A percentile compares a stretch with the other conserved stretches of the same genome.
Evolutionary conservation across 1,140 invertebrate genomes (phyloP).

Genomic region (Onthophagus taurus): DNA sequence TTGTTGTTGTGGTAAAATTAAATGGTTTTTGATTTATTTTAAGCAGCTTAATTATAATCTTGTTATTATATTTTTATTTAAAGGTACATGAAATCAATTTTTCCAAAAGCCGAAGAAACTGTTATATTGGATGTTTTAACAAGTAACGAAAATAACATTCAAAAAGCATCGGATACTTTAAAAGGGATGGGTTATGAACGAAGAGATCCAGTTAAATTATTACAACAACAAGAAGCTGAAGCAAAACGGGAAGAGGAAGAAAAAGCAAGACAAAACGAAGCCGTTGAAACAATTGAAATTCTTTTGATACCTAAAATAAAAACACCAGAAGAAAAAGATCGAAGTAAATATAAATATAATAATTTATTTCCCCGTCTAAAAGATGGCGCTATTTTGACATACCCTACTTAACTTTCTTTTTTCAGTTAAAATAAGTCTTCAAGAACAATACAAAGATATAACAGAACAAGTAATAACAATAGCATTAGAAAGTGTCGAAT

Average conservation of each 20-base stretch:
- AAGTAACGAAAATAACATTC: slow-evolving; percentile 80
- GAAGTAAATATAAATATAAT: slow-evolving; percentile 45
- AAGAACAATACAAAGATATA: slow-evolving; percentile 56
- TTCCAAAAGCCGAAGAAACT: slow-evolving; percentile 86
- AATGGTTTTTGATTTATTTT: no score
- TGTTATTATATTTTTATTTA: slow-evolving; percentile 22
- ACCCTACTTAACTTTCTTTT: background rate
- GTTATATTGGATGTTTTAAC: slow-evolving; percentile 72
- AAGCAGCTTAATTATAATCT: no score
- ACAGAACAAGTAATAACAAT: slow-evolving; percentile 70
- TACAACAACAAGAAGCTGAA: slow-evolving; percentile 35
- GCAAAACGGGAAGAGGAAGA: slow-evolving; percentile 42
- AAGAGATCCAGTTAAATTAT: slow-evolving; percentile 49
- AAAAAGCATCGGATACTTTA: slow-evolving; percentile 71
- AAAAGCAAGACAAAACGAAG: slow-evolving; percentile 37
- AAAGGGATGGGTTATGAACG: slow-evolving; percentile 72
- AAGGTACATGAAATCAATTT: slow-evolving; percentile 85
- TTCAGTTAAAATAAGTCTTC: slow-evolving; percentile 8
- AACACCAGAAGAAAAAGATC: slow-evolving; percentile 61
- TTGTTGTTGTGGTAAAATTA: slow-evolving; percentile 2
- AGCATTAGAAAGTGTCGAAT: slow-evolving; percentile 80
- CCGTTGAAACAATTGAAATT: slow-evolving; percentile 39
- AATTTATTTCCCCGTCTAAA: no score
- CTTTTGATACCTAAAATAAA: slow-evolving; percentile 48
- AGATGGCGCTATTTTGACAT: background rate